A percentile compares a stretch with the other conserved stretches of the same genome.
Conservation (phyloP, 2,888 invertebrate species). For the Melipona bicolor region DNA sequence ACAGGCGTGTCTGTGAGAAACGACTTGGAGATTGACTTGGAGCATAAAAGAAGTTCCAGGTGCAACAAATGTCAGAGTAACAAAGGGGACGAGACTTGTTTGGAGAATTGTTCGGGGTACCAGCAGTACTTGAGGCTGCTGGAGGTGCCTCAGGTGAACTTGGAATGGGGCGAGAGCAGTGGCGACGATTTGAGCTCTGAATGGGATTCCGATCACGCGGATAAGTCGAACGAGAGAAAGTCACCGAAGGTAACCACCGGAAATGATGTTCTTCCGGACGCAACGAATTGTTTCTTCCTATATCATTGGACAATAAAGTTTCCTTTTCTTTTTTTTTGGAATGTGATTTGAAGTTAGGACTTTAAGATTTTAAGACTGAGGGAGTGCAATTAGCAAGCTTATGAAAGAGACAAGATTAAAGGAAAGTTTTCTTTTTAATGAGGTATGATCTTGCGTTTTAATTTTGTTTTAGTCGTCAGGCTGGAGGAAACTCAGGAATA, state of each 20-base stretch:
- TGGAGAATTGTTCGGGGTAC: conserved; percentile 85
- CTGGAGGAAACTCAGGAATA: conserved; percentile 96
- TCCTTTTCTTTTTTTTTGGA: neutral
- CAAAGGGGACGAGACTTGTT: conserved; percentile 18
- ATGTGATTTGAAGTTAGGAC: neutral
- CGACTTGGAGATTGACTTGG: neutral
- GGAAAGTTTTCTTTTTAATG: neutral
- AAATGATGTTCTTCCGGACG: neutral
- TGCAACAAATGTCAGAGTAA: conserved; percentile 14
- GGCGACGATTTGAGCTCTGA: conserved; percentile 96
- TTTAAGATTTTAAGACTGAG: neutral
- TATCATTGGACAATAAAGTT: neutral
- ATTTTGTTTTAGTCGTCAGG: conserved; percentile 91
- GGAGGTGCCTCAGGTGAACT: conserved; percentile 85
- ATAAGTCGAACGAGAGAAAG: conserved; percentile 40
- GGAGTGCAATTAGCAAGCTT: no score
- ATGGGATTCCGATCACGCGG: conserved; percentile 91
- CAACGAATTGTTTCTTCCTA: neutral
- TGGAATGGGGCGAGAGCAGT: conserved; percentile 95
- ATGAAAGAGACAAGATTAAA: no score
- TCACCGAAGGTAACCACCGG: conserved; percentile 45
- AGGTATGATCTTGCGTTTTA: neutral
- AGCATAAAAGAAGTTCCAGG: neutral
- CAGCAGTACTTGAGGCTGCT: conserved; percentile 92
- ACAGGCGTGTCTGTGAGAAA: neutral